Evolutionary conservation across 1,140 invertebrate species (phyloP), one percentile per base, ranked within the genome.

Genomic region (Cydia fagiglandana): DNA sequence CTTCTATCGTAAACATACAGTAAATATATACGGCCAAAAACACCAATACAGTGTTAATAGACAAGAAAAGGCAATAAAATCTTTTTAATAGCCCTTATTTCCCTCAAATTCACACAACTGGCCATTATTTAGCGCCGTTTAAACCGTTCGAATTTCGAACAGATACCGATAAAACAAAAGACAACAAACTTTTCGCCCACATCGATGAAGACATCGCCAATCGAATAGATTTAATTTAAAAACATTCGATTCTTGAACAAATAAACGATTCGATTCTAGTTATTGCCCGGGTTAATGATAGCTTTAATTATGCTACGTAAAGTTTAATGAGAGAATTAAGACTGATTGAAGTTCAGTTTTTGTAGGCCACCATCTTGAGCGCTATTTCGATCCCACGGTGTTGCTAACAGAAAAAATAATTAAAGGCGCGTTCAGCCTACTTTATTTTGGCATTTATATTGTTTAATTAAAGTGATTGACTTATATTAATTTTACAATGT

Each of bases 181-280:
- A 50, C 56, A 80, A 80, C 77, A 78, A 76, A 77, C 78, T 47
- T 41, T 74, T 61, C 68, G 66, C 47, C 47, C 70, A 74, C 47
- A 76, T 79, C 80, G 78, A 83, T 83, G 81, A 78, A 83, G 82
- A 81, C 82, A 74, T 83, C 70, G 73, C 75, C 80, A 83, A 83
- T 83, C 79, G 77, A 81, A 76, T 78, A 70, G 70, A 45, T 76
- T 76, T 77, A 73, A 76, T 76, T 47, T 76, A 78, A 80, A 83
- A 79, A 81, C 77, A 80, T 79, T 64, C 74, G 77, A 76, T 76
- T 78, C 73, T 75, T 77, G 68, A 78, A 45, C 38, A 81, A 83
- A 81, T 81, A 83, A 81, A 83, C 77, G 56, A 38, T 70, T 53
- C 66, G 77, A 77, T 73, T 77, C 73, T 76, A 76, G 73, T 79